Evolutionary conservation across 2,888 invertebrate genomes (phyloP).

Genomic region (Strigamia crassipes): DNA sequence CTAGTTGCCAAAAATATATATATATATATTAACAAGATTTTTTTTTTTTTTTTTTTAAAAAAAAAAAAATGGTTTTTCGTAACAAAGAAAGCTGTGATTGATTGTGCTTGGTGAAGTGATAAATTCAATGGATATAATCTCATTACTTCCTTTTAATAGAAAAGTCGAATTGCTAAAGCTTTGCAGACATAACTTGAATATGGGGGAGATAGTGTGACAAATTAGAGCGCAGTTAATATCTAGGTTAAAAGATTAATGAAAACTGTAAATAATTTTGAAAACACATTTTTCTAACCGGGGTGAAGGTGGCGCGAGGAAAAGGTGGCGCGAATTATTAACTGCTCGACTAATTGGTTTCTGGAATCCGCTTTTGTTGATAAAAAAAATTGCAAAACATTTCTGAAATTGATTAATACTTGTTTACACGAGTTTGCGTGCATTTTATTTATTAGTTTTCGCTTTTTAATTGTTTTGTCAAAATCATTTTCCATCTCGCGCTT

Average conservation of each 20-base stretch:
- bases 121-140: no score
- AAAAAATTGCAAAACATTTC: not conserved
- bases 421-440: not conserved
- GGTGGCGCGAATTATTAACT: conserved; percentile 25
- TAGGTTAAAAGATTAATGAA: conserved; percentile 36
- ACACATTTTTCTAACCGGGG: not conserved
- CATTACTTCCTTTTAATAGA: not conserved
- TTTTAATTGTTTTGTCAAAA: not conserved
- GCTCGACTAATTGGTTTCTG: conserved; percentile 26
- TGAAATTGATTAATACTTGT: not conserved
- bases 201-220: not conserved
- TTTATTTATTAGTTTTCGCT: not conserved
- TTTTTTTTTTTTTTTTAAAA: no score
- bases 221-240: not conserved
- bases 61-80: no score
- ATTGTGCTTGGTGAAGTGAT: no score
- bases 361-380: conserved; percentile 32
- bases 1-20: no score
- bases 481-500: not conserved
- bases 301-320: not conserved
- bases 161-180: not conserved
- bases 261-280: conserved; percentile 22
- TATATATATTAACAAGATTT: no score
- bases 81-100: no score
- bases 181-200: not conserved